Evolutionary conservation across 2,797 vertebrate genomes (phyloP).

Genomic region (Lateolabrax maculatus): DNA sequence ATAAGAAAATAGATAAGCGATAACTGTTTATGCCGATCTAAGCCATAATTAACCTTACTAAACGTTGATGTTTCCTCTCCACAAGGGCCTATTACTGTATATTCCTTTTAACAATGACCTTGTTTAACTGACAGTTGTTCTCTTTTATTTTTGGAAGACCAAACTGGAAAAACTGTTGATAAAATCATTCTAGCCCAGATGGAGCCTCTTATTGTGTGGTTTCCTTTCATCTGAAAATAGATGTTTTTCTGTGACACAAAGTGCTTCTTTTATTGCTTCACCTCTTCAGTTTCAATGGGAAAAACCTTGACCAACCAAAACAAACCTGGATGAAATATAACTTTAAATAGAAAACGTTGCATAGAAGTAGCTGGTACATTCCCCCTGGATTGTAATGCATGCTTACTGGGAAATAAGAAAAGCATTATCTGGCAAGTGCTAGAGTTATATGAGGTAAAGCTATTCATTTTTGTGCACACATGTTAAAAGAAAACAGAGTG

Average conservation of each 20-base stretch:
- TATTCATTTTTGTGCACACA: not conserved
- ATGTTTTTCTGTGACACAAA: constrained; percentile 33
- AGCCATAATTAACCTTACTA: not conserved
- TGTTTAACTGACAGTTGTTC: constrained; percentile 4
- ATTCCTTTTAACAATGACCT: constrained; percentile 9
- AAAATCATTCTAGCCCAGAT: constrained; percentile 14
- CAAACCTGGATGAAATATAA: constrained; percentile 10
- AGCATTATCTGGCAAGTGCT: not conserved
- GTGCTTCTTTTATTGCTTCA: constrained; percentile 31
- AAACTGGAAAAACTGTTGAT: constrained; percentile 25
- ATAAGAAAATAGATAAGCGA: too few species aligned
- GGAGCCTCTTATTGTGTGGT: constrained; percentile 28
- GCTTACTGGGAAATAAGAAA: not conserved
- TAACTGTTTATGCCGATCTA: not conserved
- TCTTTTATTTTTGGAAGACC: constrained; percentile 11
- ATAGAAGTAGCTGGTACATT: not conserved
- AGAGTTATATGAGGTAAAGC: constrained; percentile 11
- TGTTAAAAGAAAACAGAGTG: not conserved
- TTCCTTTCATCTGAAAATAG: constrained; percentile 48
- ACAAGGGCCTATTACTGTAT: constrained; percentile 15
- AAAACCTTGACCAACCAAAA: constrained; percentile 19
- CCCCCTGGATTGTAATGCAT: not conserved
- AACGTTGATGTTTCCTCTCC: not conserved
- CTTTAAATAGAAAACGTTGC: constrained; percentile 5
- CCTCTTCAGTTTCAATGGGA: constrained; percentile 5